Evolutionary conservation across 2,113 vertebrate genomes (phyloP).

Genomic region (Sorex araneus): DNA sequence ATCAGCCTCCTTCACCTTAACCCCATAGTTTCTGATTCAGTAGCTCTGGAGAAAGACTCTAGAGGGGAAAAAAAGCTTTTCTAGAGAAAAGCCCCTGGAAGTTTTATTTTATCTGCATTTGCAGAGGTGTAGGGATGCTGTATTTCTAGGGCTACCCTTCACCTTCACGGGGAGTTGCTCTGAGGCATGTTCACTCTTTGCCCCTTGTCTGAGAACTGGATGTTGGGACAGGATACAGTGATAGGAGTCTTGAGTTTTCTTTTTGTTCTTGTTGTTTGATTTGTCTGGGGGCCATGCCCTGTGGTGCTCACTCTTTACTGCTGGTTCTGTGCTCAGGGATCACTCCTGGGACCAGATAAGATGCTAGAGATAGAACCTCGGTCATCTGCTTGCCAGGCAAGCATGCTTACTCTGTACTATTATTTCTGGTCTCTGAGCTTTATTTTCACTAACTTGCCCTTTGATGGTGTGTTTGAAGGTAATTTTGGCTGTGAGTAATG

Average conservation of each 20-base stretch:
- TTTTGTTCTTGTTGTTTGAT: too few relatives aligned
- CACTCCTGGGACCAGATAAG: too few relatives aligned
- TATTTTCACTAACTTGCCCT: neutral
- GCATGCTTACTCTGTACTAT: too few relatives aligned
- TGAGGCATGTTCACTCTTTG: neutral
- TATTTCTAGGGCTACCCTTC: neutral
- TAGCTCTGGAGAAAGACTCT: neutral
- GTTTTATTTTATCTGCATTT: neutral
- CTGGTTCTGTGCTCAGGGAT: too few relatives aligned
- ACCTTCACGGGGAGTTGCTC: neutral
- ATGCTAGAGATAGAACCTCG: too few relatives aligned
- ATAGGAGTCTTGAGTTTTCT: neutral
- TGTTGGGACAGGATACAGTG: neutral
- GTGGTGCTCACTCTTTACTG: too few relatives aligned
- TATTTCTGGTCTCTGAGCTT: neutral
- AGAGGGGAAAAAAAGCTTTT: too few relatives aligned
- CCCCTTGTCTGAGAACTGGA: neutral
- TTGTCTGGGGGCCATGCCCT: too few relatives aligned
- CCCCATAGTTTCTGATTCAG: neutral
- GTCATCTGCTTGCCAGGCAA: too few relatives aligned
- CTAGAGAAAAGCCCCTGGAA: neutral
- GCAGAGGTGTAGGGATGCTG: neutral
- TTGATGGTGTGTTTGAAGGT: neutral
- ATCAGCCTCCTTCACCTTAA: neutral
- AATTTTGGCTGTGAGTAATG: constrained; percentile 19